Evolutionary conservation across 2,797 vertebrate species (phyloP).

Genomic region (Hippocampus kuda): DNA sequence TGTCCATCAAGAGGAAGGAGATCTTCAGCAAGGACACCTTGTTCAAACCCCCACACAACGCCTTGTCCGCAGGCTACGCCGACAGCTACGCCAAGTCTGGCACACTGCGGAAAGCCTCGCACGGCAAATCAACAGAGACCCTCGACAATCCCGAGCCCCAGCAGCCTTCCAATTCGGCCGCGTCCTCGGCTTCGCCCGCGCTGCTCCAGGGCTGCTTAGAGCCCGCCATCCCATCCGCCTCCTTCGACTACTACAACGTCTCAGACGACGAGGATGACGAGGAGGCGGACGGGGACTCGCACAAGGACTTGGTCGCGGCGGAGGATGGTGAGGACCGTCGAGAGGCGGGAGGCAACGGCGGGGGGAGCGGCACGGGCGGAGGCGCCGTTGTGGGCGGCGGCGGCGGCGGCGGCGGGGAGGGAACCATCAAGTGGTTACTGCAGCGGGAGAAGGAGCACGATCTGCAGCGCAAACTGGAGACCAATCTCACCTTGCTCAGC

Average conservation of each 20-base stretch:
- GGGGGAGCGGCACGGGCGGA: constrained; percentile 60
- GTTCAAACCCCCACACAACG: constrained; percentile 96
- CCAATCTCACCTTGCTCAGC: constrained; percentile 91
- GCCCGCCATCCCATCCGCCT: constrained; percentile 75
- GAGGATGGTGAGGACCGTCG: constrained; percentile 77
- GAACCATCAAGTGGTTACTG: constrained; percentile 97
- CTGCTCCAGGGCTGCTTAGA: constrained; percentile 81
- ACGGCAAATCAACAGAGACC: constrained; percentile 81
- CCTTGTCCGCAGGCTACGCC: constrained; percentile 82
- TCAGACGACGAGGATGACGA: constrained; percentile 96
- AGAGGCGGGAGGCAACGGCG: constrained; percentile 62
- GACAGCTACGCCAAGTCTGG: constrained; percentile 88
- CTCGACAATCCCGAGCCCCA: constrained; percentile 88
- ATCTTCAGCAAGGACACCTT: constrained; percentile 99
- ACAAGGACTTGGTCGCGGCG: constrained; percentile 74
- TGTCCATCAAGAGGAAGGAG: constrained; percentile 92
- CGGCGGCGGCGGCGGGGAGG: constrained; percentile 80
- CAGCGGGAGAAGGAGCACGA: constrained; percentile 94
- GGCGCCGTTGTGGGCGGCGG: constrained; percentile 57
- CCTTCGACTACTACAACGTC: constrained; percentile 98
- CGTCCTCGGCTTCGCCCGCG: constrained; percentile 75
- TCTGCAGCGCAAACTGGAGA: constrained; percentile 95
- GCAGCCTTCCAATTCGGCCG: constrained; percentile 77
- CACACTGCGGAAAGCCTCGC: constrained; percentile 90
- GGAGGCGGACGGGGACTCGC: constrained; percentile 81